Evolutionary conservation across 2,888 invertebrate genomes (phyloP), one percentile per base, ranked within the genome.

Genomic region (Pilophorus perplexus): DNA sequence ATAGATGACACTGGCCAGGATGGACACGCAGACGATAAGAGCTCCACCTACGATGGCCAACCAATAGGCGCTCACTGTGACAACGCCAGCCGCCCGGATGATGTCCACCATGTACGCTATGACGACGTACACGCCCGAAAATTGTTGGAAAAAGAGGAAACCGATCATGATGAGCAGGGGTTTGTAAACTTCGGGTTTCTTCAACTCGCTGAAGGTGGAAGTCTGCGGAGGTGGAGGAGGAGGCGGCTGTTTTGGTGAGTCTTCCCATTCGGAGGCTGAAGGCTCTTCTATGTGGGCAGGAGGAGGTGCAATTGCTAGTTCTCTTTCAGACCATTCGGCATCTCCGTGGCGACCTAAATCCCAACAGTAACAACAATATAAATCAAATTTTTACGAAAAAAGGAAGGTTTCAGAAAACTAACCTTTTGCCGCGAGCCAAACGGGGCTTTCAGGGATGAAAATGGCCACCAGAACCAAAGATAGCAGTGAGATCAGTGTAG

Each of bases 121-220:
- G 0, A 81, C 80, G 0, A 81, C 80, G 71, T 82, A 83, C 2
- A 80, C 77, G 0, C 83, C 83, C 2, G 81, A 78, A 71, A 82
- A 80, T 73, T 84, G 84, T 72, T 83, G 83, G 72, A 83, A 83
- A 71, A 83, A 79, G 74, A 83, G 83, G 72, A 77, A 82, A 0
- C 73, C 69, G 1, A 79, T 70, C 71, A 83, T 78, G n/a, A 83
- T 77, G 5, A 74, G 46, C 52, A 82, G 79, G 0, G 83, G 83
- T 64, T 79, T 76, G 52, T 78, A 73, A 1, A 59, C 79, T 59
- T 76, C 77, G 69, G 69, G 72, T 57, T 71, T 65, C 0, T 68
- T 14, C 8, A 68, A 62, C 40, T 71, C 71, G 37, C 67, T 69
- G 22, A 71, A 54, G 8, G 70, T 70, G 6, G 66, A 68, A 2